Conservation (phyloP, 2,888 invertebrate genomes). For the Timandra comae region DNA sequence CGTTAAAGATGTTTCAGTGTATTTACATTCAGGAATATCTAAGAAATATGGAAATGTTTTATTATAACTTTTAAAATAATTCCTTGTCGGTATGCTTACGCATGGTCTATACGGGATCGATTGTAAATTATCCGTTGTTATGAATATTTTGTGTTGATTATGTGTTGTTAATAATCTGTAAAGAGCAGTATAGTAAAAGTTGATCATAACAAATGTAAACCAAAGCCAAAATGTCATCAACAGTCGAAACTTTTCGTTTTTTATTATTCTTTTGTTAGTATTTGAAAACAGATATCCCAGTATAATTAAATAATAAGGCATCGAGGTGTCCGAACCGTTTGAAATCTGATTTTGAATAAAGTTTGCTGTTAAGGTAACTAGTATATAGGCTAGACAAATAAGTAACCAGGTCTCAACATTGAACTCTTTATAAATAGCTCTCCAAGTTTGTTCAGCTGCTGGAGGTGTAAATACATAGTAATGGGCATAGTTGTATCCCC, state of each 20-base stretch:
- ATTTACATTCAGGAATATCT: constrained; percentile 27
- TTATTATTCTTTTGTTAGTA: constrained; percentile 29
- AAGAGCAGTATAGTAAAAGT: constrained; percentile 48
- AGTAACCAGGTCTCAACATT: constrained; percentile 35
- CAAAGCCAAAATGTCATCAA: constrained; percentile 45
- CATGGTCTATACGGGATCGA: constrained; percentile 38
- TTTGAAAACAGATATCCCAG: constrained; percentile 41
- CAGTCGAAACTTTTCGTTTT: constrained; percentile 28
- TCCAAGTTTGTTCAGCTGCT: constrained; percentile 33
- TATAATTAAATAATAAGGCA: constrained; percentile 30
- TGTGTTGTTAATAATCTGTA: constrained; percentile 42
- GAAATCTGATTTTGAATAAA: constrained; percentile 14
- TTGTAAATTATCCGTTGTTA: constrained; percentile 26
- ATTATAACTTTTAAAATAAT: constrained; percentile 36
- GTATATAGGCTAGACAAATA: constrained; percentile 28
- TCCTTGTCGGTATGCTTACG: constrained; percentile 30
- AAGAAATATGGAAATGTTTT: constrained; percentile 30
- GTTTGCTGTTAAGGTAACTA: constrained; percentile 24
- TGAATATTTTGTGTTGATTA: constrained; percentile 23
- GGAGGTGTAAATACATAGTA: constrained; percentile 36
- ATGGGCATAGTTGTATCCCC: constrained; percentile 37
- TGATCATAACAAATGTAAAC: constrained; percentile 48
- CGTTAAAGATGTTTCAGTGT: constrained; percentile 27
- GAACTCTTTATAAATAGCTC: constrained; percentile 42
- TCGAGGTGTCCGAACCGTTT: constrained; percentile 18